Base-by-base conservation (phyloP, 2,113 vertebrate genomes). In the Cyanoliseus patagonus region DNA sequence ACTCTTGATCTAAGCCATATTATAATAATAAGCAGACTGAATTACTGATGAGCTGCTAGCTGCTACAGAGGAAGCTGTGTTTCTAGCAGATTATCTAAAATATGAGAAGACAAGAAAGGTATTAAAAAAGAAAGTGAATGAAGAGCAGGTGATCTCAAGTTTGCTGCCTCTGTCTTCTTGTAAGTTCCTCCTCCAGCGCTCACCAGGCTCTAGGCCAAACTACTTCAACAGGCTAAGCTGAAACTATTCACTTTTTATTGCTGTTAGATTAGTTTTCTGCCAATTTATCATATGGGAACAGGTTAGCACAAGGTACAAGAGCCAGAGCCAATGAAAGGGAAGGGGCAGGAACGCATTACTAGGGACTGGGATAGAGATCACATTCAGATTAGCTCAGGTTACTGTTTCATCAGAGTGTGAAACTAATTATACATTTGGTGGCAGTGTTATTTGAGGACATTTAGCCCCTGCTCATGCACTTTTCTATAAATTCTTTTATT, bases 11-110 rank as follows among this genome's bases (percentile, higher is more conserved):
- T 93, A 75, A 90, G 68, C 24, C 10, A 6, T 72, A 83, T 86
- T 90, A 79, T 27, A 92, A 91, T 93, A 91, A 83, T 19, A 80
- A 93, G 79, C 51, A 88, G 88, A 17, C 63, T 86, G 93, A 96
- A 92, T 94, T 53, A 51, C 61, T 77, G 83, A 92, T 86, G 73
- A 88, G 90, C 88, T 93, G 51, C 78, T 87, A 66, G 61, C 62
- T 96, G 91, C 91, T 74, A 25, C 77, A 84, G 69, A 95, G 68
- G 61, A 75, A 84, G 64, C 57, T 68, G 49, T 66, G 42, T 79
- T 93, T 75, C 47, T 23, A 82, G 76, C 69, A 95, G 37, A 88
- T 70, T 46, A 79, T 55, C 88, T 78, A 47, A 93, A 92, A 66
- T 14, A 77, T 0, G 1, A 68, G 66, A 61, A 37, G 66, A 51